A percentile compares a stretch with the other conserved stretches of the same genome.
Evolutionary conservation across 30 jellyfish, hydroid and myxozoan species (phyloP).

Genomic region (Pseudorhiza aurosa): DNA sequence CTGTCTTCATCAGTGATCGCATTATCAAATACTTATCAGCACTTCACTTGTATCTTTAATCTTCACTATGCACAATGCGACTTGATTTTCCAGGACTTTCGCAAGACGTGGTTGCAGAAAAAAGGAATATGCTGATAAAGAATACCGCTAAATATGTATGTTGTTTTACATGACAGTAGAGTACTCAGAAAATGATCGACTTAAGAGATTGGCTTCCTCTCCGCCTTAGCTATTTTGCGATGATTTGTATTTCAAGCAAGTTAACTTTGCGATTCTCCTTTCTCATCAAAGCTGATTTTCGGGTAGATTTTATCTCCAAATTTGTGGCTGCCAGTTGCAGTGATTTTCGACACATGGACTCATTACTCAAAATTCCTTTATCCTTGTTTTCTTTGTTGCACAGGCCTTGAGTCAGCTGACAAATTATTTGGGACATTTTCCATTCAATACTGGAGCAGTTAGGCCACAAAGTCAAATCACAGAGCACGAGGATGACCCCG

Average conservation of each 20-base stretch:
- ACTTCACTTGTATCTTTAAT: background rate
- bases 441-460: constrained; percentile 97
- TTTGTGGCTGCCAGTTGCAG: no score
- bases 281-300: background rate
- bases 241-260: background rate
- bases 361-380: no score
- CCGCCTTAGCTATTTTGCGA: no score
- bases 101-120: constrained; percentile 28
- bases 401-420: constrained; percentile 54
- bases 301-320: background rate
- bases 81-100: constrained; percentile 1
- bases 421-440: constrained; percentile 85
- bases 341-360: no score
- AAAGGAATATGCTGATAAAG: constrained; percentile 56
- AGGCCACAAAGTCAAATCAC: constrained; percentile 85
- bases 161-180: no score
- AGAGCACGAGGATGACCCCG: constrained; percentile 81
- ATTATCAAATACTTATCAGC: no score
- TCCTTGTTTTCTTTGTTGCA: no score
- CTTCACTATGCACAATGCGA: background rate
- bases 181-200: no score
- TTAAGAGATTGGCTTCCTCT: no score
- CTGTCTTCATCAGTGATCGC: no score
- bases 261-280: background rate
- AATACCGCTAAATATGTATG: constrained; percentile 81